phyloP scores from a whole-genome alignment of 2,797 vertebrate species.

The Acipenser oxyrinchus region DNA sequence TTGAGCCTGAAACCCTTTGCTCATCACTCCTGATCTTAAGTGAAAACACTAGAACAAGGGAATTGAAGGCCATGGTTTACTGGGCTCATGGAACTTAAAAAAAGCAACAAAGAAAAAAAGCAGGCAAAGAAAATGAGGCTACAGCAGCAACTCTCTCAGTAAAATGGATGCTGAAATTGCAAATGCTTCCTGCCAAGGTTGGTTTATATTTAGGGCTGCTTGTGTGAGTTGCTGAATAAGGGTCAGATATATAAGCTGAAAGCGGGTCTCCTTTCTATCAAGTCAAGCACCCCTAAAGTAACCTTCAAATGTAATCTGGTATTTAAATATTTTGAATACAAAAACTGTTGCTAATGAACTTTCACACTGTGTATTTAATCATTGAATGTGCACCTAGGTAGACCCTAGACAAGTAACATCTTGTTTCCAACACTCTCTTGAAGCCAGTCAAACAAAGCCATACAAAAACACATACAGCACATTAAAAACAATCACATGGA shows the following conservation, averaged over 20 bases:
- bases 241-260: constrained; percentile 40
- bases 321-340: no score
- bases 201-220: constrained; percentile 37
- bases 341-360: no score
- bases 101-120: constrained; percentile 14
- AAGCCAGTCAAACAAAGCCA: no score
- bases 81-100: constrained; percentile 91
- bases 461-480: background rate
- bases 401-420: no score
- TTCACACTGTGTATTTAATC: no score
- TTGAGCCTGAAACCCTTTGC: constrained; percentile 99
- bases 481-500: background rate
- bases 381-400: no score
- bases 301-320: no score
- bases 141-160: constrained; percentile 53
- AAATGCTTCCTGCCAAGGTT: constrained; percentile 7
- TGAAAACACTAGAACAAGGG: constrained; percentile 99
- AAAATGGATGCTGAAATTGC: constrained; percentile 56
- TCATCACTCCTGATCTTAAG: constrained; percentile 99
- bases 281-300: no score
- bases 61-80: constrained; percentile 98
- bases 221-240: constrained; percentile 52
- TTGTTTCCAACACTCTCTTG: no score
- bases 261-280: no score
- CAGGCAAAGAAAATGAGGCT: constrained; percentile 44